phyloP scores from a whole-genome alignment of 2,113 vertebrate genomes.

The Pionites leucogaster region DNA sequence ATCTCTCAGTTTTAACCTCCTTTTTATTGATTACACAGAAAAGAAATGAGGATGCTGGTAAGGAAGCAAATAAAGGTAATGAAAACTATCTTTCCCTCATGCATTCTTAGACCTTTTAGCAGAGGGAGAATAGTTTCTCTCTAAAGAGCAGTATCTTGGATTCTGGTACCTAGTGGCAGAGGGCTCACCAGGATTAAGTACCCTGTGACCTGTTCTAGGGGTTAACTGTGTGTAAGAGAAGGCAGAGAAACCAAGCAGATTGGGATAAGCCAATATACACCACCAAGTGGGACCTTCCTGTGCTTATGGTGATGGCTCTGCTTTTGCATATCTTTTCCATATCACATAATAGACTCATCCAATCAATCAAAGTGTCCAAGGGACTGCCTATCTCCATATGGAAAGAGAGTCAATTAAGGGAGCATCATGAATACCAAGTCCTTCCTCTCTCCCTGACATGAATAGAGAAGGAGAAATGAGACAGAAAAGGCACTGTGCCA shows the following conservation, averaged over 20 bases:
- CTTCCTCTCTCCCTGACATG: not conserved
- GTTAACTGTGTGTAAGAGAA: not conserved
- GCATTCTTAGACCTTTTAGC: not conserved
- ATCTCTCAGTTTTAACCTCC: not conserved
- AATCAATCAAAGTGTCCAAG: conserved; percentile 29
- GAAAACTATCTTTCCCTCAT: not conserved
- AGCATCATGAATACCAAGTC: conserved; percentile 10
- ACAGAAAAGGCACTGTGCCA: not conserved
- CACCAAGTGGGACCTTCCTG: not conserved
- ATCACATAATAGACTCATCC: not conserved
- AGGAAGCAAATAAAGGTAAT: not conserved
- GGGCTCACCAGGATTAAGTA: not conserved
- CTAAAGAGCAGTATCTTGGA: not conserved
- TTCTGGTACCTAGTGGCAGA: not conserved
- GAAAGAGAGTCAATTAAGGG: conserved; percentile 23
- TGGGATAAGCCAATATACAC: not conserved
- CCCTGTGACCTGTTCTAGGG: not conserved
- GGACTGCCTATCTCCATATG: conserved; percentile 2
- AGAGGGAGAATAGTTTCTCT: not conserved
- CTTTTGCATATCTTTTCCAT: not conserved
- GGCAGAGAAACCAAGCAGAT: not conserved
- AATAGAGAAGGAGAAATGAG: conserved; percentile 34
- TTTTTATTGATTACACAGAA: not conserved
- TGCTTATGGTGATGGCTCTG: not conserved
- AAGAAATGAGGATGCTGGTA: not conserved